Evolutionary conservation across 2,113 vertebrate genomes (phyloP), one percentile per base, ranked within the genome.

Genomic region (Pollachius pollachius): DNA sequence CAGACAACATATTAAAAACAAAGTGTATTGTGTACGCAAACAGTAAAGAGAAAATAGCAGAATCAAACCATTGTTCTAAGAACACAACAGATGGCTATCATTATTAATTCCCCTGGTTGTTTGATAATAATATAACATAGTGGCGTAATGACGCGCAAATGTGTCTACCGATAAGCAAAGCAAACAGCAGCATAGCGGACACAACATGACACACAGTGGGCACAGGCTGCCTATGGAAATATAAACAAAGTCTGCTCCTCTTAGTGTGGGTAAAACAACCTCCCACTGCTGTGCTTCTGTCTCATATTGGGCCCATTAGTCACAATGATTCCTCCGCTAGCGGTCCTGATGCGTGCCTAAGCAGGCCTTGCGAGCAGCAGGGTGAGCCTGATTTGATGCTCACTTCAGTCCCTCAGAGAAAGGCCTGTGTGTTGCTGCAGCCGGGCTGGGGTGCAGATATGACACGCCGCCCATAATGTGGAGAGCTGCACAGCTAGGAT

Each of bases 271-370:
- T 76, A 73, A 80, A 86, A 83, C 83, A 83, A 79, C 83, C 84
- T 80, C 83, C 87, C 85, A 87, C 84, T 72, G 83, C 72, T 75
- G 59, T 73, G 84, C 81, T 84, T 79, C 84, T 77, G 83, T 84
- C 86, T 90, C 87, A 85, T 84, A 90, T 81, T 73, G 85, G 86
- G 85, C 74, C 81, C 85, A 86, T 90, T 87, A 88, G 84, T 89
- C 87, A 88, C 84, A 80, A 88, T 83, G 84, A 88, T 88, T 90
- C 82, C 86, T 88, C 86, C 81, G 89, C 84, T 80, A 83, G 84
- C 85, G 84, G 85, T 87, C 85, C 79, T 69, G 75, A 81, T 81
- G 85, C 85, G 85, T 89, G 85, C 83, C 78, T 83, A 78, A 89
- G 81, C 76, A 69, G 78, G 84, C 84, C 82, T 85, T 67, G 37